These are phyloP conservation scores for Vanessa cardui DNA, from an alignment of 2,888 invertebrate species.

Conservation along the genomic window DNA sequence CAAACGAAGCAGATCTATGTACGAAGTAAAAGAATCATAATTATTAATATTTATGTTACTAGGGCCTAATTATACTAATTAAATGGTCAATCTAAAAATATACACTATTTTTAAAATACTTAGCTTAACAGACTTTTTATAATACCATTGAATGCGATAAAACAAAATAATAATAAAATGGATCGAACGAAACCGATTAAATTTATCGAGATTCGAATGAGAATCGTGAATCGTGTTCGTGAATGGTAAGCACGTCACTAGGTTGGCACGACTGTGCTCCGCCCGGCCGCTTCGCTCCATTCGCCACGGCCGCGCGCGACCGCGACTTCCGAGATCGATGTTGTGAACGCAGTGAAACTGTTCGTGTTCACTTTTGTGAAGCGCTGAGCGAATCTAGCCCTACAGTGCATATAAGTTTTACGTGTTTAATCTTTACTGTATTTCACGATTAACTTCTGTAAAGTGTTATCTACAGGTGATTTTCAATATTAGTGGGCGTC, in stretches of 20 bases:
- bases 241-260: constrained; percentile 44
- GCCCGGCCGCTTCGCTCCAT: constrained; percentile 49
- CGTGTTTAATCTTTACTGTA: constrained; percentile 53
- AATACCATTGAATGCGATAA: background rate
- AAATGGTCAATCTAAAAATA: no score
- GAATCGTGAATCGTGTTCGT: constrained; percentile 40
- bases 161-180: constrained; percentile 5
- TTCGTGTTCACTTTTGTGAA: constrained; percentile 58
- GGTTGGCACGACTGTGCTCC: constrained; percentile 47
- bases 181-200: constrained; percentile 25
- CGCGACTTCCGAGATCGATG: constrained; percentile 65
- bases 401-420: constrained; percentile 59
- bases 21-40: no score
- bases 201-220: constrained; percentile 37
- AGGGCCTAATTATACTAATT: no score
- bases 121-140: background rate
- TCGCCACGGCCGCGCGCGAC: constrained; percentile 50
- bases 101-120: no score
- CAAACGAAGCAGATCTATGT: no score
- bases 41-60: no score
- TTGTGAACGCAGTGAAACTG: constrained; percentile 52
- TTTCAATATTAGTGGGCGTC: constrained; percentile 47
- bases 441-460: constrained; percentile 46
- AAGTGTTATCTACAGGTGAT: constrained; percentile 44
- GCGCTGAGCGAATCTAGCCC: constrained; percentile 64